A percentile compares a stretch with the other conserved stretches of the same genome.
These are phyloP conservation scores for Drosophila virilis DNA, from an alignment of 1,140 invertebrate genomes.

Conservation along the genomic window DNA sequence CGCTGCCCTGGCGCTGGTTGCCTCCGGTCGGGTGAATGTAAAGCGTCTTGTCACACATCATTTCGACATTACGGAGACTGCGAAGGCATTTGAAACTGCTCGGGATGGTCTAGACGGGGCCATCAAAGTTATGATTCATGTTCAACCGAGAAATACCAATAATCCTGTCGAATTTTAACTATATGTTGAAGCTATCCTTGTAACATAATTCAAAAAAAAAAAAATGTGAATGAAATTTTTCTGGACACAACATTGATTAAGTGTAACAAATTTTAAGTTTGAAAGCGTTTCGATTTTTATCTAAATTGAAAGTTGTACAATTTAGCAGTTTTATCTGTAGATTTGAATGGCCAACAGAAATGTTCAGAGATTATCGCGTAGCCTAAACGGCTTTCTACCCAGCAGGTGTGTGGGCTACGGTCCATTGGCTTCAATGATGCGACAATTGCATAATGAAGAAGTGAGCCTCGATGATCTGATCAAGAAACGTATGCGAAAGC, in stretches of 20 bases:
- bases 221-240: not conserved
- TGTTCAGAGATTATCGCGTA: not conserved
- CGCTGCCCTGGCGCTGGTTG: slow-evolving; percentile 92
- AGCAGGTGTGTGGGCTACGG: not conserved
- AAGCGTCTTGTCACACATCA: slow-evolving; percentile 96
- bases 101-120: slow-evolving; percentile 88
- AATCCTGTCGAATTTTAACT: slow-evolving; percentile 77
- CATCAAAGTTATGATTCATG: slow-evolving; percentile 97
- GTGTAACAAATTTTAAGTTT: not conserved
- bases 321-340: not conserved
- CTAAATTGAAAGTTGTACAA: not conserved
- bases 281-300: not conserved
- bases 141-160: slow-evolving; percentile 86
- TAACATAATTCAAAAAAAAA: not conserved
- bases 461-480: not conserved
- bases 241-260: not conserved
- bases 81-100: slow-evolving; percentile 94
- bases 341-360: not conserved
- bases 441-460: not conserved
- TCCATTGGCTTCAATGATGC: not conserved
- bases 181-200: not conserved
- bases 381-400: not conserved
- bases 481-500: slow-evolving; percentile 1
- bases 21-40: slow-evolving; percentile 92
- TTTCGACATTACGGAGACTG: slow-evolving; percentile 92